phyloP scores from a whole-genome alignment of 1,140 invertebrate genomes.

The Temnothorax nylanderi region DNA sequence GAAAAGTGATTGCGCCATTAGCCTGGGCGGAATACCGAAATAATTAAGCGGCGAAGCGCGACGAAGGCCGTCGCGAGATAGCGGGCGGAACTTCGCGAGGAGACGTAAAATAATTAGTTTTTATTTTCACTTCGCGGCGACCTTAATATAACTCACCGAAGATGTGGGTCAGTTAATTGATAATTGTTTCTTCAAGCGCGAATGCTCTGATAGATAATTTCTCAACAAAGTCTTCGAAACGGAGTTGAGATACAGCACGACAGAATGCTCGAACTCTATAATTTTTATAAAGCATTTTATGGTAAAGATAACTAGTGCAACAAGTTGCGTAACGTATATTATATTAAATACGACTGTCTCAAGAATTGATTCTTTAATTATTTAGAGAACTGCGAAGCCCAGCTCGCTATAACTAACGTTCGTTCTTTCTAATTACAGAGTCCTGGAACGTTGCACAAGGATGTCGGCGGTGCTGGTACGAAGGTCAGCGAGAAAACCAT shows the following conservation, averaged over 20 bases:
- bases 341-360: no score
- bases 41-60: constrained; percentile 13
- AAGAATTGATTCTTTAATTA: constrained; percentile 40
- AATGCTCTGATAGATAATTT: constrained; percentile 13
- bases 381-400: background rate
- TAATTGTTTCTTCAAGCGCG: constrained; percentile 25
- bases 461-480: constrained; percentile 84
- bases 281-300: background rate
- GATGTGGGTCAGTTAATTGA: constrained; percentile 15
- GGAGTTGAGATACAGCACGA: background rate
- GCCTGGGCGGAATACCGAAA: background rate
- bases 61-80: constrained; percentile 21
- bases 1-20: background rate
- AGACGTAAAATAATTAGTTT: background rate
- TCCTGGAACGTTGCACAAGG: constrained; percentile 85
- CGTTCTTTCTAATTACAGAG: constrained; percentile 81
- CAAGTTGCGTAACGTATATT: background rate
- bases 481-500: constrained; percentile 84
- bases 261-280: background rate
- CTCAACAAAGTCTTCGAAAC: background rate
- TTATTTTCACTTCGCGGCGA: background rate
- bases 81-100: background rate
- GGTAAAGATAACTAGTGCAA: no score
- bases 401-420: constrained; percentile 19
- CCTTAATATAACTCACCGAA: background rate